Percentiles rank a stretch among this genome's conserved stretches.
Conservation (phyloP, 2,113 vertebrate genomes). For the Pavo muticus region DNA sequence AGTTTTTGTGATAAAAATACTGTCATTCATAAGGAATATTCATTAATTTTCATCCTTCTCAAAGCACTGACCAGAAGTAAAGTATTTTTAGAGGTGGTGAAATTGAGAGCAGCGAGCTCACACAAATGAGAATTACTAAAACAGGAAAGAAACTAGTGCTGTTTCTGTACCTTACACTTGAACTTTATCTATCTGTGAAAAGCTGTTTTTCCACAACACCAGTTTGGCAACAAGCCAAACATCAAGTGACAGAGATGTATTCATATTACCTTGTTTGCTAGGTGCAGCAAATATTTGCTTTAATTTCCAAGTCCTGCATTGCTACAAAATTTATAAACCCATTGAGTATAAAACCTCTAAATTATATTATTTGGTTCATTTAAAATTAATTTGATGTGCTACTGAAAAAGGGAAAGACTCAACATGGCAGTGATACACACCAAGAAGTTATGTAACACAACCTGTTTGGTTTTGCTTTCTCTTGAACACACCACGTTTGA, state of each 20-base stretch:
- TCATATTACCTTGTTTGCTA: not conserved
- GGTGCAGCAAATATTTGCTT: conserved; percentile 24
- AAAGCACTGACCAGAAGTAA: not conserved
- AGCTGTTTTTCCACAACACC: not conserved
- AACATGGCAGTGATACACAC: accelerated
- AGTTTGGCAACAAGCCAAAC: not conserved
- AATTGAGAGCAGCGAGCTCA: not conserved
- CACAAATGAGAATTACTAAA: not conserved
- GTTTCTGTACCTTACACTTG: not conserved
- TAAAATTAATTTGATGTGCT: not conserved
- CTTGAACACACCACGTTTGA: not conserved
- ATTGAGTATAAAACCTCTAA: not conserved
- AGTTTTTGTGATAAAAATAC: not conserved
- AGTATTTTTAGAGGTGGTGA: not conserved
- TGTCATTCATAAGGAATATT: conserved; percentile 23
- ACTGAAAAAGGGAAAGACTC: not conserved
- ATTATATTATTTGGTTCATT: not conserved
- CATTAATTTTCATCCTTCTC: conserved; percentile 25
- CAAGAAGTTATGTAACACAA: not conserved
- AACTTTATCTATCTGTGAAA: not conserved
- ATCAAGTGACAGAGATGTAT: not conserved
- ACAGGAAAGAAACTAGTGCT: not conserved
- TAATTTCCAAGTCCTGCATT: not conserved
- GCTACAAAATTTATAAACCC: not conserved
- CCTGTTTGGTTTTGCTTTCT: not conserved